Conservation (phyloP, 2,888 invertebrate genomes). For the Diaphora mendica region DNA sequence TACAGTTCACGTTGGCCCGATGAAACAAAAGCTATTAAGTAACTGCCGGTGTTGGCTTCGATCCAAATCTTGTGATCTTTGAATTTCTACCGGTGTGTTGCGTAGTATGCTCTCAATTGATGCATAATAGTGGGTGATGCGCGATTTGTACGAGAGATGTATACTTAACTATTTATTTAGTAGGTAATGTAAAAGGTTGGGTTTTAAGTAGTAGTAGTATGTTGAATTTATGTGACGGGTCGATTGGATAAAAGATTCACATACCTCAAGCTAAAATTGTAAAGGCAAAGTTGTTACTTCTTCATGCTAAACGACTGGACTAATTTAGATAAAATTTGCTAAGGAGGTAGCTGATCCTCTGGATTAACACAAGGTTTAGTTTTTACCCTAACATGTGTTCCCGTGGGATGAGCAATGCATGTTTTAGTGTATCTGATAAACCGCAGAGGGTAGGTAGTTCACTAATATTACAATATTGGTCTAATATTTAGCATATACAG, state of each 20-base stretch:
- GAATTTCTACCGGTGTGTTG: conserved; percentile 8
- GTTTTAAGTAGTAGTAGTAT: neutral
- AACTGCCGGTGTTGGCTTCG: conserved; percentile 7
- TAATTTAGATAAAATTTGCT: too few species aligned
- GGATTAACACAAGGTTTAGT: too few species aligned
- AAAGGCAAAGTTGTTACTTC: too few species aligned
- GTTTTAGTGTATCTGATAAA: too few species aligned
- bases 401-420: too few species aligned
- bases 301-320: too few species aligned
- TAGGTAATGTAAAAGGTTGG: neutral
- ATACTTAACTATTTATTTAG: neutral
- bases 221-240: neutral
- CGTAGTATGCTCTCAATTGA: conserved; percentile 6
- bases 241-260: neutral
- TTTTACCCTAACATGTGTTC: too few species aligned
- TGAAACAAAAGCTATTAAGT: conserved; percentile 13
- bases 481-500: neutral
- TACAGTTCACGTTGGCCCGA: conserved; percentile 2
- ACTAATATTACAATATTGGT: too few species aligned
- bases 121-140: neutral
- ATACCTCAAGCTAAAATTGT: neutral
- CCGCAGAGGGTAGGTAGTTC: too few species aligned
- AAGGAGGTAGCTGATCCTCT: too few species aligned
- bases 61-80: conserved; percentile 12
- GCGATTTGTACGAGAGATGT: conserved; percentile 5